Evolutionary conservation across 2,888 invertebrate genomes (phyloP), one percentile per base, ranked within the genome.

Genomic region (Cryptus armator): DNA sequence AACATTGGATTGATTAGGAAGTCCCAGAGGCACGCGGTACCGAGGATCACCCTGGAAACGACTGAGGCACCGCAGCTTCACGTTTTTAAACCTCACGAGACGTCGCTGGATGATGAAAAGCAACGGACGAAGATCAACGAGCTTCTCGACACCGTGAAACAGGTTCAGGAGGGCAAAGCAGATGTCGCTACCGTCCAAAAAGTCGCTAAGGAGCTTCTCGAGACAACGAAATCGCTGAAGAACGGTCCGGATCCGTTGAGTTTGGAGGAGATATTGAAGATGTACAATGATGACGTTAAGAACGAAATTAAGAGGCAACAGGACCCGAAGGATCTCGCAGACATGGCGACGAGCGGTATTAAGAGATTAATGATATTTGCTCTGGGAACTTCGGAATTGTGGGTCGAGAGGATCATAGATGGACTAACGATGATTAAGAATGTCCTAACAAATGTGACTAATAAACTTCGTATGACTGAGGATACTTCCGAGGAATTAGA

Each of bases 81-180:
- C 77, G 91, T 94, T 12, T 94, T 94, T 85, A 94, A 94, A 46
- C 92, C 94, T 68, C 89, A 93, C 83, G 90, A 93, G 81, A 72
- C 89, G 72, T 79, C 88, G 48, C 32, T 85, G 0, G 86, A 91
- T 83, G 83, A 95, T 51, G 94, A 95, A 48, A 95, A 95, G 19
- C 95, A 96, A 88, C 92, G 95, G 64, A 88, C 90, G 19, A 94
- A 93, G 82, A 94, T 94, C 53, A 92, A 93, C 64, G 91, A 94
- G 79, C 90, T 94, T 0, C 84, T 94, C 37, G 91, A 92, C 7
- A 94, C 92, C 0, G 92, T 93, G 3, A 93, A 88, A 43, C 80
- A 90, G 80, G 91, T 93, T 0, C 93, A 93, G 71, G 90, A 93
- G 32, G 93, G 93, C n/a, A 92, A 90, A 64, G 90, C 90, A 4